phyloP scores from a whole-genome alignment of 2,113 vertebrate species.

The Ranitomeya imitator region DNA sequence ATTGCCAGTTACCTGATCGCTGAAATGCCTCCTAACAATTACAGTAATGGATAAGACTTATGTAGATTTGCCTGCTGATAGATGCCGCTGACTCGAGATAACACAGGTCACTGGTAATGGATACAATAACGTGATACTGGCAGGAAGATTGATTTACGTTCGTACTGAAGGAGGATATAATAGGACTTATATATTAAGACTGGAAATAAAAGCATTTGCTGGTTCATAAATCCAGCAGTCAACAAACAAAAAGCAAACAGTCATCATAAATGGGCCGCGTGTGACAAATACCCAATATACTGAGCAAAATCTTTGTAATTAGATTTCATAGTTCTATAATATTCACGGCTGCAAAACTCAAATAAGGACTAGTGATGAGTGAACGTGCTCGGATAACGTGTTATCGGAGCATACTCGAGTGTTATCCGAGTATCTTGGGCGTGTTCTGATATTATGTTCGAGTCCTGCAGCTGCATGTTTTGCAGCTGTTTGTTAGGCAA shows the following conservation, averaged over 20 bases:
- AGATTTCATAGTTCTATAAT: too few species aligned
- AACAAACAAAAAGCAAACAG: background rate
- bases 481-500: too few species aligned
- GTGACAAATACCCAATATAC: background rate
- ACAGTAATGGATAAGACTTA: constrained; percentile 33
- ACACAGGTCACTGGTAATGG: background rate
- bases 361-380: too few species aligned
- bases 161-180: background rate
- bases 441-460: too few species aligned
- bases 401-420: too few species aligned
- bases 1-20: constrained; percentile 32
- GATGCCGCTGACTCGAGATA: background rate
- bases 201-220: background rate
- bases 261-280: background rate
- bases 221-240: background rate
- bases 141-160: background rate
- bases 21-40: constrained; percentile 30
- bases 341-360: too few species aligned
- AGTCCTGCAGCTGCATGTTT: too few species aligned
- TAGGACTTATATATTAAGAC: background rate
- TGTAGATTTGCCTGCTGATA: constrained; percentile 3
- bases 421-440: too few species aligned
- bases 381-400: too few species aligned
- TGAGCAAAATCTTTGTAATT: background rate
- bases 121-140: constrained; percentile 13